Conservation (phyloP, 2,113 vertebrate genomes). For the Corynorhinus townsendii region DNA sequence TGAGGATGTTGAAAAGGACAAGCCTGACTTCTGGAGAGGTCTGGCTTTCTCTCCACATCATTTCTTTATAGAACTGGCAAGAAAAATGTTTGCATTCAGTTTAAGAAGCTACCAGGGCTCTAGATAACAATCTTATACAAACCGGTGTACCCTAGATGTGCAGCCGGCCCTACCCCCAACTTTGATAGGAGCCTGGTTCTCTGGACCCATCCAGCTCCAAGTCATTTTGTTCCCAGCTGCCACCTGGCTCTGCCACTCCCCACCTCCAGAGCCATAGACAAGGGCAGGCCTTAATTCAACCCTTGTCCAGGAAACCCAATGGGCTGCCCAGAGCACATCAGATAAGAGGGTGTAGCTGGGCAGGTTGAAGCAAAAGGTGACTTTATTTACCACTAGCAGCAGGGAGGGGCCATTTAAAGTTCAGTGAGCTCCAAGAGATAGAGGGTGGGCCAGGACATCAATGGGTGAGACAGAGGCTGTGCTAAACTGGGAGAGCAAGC, state of each 20-base stretch:
- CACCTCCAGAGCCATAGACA: neutral
- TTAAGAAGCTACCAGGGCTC: neutral
- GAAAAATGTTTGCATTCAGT: neutral
- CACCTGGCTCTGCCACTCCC: neutral
- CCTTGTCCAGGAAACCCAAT: slow-evolving; percentile 9
- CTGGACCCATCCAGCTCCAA: neutral
- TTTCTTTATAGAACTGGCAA: slow-evolving; percentile 18
- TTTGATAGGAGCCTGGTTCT: neutral
- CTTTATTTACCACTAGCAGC: neutral
- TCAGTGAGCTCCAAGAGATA: neutral
- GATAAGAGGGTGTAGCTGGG: slow-evolving; percentile 32
- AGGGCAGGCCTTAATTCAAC: neutral
- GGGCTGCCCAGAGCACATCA: slow-evolving; percentile 26
- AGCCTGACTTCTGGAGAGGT: neutral
- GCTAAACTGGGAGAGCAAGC: neutral
- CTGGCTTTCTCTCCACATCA: neutral
- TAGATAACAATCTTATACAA: neutral
- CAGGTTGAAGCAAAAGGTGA: neutral
- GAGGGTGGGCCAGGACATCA: neutral
- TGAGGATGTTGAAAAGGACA: neutral
- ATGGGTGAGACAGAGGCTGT: neutral
- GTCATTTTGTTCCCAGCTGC: neutral
- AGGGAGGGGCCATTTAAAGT: neutral
- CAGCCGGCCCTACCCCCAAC: neutral
- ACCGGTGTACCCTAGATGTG: neutral